Percentiles rank a stretch among this genome's conserved stretches.
Conservation (phyloP, 2,113 vertebrate species). For the Hemibagrus wyckioides region DNA sequence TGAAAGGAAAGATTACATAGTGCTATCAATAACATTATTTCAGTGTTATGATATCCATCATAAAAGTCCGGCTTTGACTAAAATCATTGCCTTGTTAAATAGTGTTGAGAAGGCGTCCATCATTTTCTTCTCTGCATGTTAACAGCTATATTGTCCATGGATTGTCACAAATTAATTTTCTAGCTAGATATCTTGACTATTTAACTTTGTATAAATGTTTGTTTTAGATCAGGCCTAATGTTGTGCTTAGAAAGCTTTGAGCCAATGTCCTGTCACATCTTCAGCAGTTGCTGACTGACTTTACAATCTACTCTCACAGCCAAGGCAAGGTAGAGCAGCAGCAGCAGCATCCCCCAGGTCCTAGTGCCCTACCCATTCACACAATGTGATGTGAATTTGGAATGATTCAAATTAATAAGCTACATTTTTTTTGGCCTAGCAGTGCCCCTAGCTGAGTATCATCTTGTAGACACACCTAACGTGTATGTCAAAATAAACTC, state of each 20-base stretch:
- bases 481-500: conserved; percentile 29
- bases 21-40: not conserved
- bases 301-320: not conserved
- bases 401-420: not conserved
- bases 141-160: not conserved
- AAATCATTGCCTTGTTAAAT: not conserved
- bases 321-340: not conserved
- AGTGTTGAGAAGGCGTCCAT: not conserved
- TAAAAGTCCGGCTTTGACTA: not conserved
- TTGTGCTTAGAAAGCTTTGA: not conserved
- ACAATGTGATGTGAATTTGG: not conserved
- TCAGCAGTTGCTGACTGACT: not conserved
- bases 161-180: not conserved
- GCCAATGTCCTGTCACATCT: not conserved
- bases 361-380: not conserved
- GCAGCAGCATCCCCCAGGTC: not conserved
- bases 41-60: not conserved
- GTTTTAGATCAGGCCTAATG: not conserved
- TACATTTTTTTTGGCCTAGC: not conserved
- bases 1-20: not conserved
- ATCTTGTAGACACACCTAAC: conserved; percentile 21
- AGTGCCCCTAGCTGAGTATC: not conserved
- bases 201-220: not conserved
- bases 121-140: not conserved
- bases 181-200: not conserved